Evolutionary conservation across 2,888 invertebrate genomes (phyloP).

Genomic region (Leptinotarsa peninsularis): DNA sequence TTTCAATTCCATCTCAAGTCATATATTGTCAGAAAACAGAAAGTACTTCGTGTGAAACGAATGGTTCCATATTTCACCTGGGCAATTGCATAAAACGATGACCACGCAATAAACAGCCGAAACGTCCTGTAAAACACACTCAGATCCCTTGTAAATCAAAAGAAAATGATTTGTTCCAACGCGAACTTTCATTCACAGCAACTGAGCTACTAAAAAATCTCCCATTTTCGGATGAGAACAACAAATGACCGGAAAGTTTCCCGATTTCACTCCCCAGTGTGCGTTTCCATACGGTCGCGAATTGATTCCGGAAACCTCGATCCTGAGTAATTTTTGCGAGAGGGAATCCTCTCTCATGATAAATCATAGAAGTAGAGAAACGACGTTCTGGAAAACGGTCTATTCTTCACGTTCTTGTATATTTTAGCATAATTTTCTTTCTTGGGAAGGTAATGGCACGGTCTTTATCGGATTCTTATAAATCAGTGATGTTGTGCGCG

Average conservation of each 20-base stretch:
- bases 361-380: slow-evolving; percentile 28
- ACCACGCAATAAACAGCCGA: slow-evolving; percentile 39
- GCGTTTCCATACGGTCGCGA: background rate
- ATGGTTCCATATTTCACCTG: slow-evolving; percentile 34
- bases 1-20: no score
- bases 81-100: slow-evolving; percentile 43
- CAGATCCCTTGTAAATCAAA: slow-evolving; percentile 43
- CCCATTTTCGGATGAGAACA: background rate
- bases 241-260: background rate
- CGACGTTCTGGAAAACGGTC: slow-evolving; percentile 30
- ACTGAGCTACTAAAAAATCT: slow-evolving; percentile 41
- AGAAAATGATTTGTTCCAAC: slow-evolving; percentile 46
- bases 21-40: no score
- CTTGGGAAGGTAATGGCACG: slow-evolving; percentile 33
- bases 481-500: slow-evolving; percentile 43
- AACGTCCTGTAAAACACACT: slow-evolving; percentile 39
- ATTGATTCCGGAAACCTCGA: background rate
- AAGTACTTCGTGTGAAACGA: background rate
- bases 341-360: background rate
- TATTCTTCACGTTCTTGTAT: slow-evolving; percentile 45
- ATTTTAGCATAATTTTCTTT: slow-evolving; percentile 49
- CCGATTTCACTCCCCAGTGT: background rate
- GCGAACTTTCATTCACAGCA: slow-evolving; percentile 49
- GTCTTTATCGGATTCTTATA: slow-evolving; percentile 48
- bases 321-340: background rate